Evolutionary conservation across 2,797 vertebrate species (phyloP).

Genomic region (Liparis tanakae): DNA sequence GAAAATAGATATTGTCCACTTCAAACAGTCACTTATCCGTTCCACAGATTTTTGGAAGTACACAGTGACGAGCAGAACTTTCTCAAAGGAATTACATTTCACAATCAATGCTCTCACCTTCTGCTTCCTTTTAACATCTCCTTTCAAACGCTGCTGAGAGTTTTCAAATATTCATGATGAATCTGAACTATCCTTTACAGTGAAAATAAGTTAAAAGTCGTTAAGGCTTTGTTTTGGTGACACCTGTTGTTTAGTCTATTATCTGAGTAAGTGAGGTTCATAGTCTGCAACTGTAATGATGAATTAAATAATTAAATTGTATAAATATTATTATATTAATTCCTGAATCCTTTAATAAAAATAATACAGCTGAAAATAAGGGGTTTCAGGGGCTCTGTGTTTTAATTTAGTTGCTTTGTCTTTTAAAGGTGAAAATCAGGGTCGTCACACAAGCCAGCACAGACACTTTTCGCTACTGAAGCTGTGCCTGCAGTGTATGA

Average conservation of each 20-base stretch:
- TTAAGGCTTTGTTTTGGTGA: no score
- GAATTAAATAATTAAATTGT: no score
- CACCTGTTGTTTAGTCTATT: not conserved
- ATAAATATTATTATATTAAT: no score
- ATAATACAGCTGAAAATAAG: conserved; percentile 47
- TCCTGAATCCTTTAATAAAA: conserved; percentile 18
- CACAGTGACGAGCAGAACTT: not conserved
- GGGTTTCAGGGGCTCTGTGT: not conserved
- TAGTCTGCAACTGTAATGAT: not conserved
- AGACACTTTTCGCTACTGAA: no score
- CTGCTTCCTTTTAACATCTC: not conserved
- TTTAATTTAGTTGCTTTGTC: conserved; percentile 19
- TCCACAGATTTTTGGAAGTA: conserved; percentile 39
- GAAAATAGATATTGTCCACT: conserved; percentile 52
- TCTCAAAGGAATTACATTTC: conserved; percentile 3
- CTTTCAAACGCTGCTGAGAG: conserved; percentile 22
- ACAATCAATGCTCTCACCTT: conserved; percentile 6
- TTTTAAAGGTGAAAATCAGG: conserved; percentile 1
- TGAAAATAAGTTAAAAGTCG: conserved; percentile 13
- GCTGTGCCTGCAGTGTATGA: no score
- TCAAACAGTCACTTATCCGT: conserved; percentile 37
- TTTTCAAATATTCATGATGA: conserved; percentile 14
- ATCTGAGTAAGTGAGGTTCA: not conserved
- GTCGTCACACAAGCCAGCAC: not conserved
- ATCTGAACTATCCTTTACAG: conserved; percentile 12